Percentiles rank a stretch among this genome's conserved stretches.
Evolutionary conservation across 2,888 invertebrate genomes (phyloP).

Genomic region (Ellobium chinense): DNA sequence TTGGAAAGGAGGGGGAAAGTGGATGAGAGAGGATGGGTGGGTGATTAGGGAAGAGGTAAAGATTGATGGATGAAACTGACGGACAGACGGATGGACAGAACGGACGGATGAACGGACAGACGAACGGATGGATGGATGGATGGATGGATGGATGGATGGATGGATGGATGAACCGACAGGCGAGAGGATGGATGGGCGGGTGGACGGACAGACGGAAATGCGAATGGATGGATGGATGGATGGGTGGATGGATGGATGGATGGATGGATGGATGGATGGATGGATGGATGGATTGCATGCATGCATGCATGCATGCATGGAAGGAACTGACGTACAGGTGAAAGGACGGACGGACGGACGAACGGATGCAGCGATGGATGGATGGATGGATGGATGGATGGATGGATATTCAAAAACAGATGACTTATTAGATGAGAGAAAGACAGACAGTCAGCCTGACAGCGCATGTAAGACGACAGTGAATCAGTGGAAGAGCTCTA

Average conservation of each 20-base stretch:
- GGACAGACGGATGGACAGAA: too few species aligned
- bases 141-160: neutral
- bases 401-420: neutral
- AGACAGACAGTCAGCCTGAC: too few species aligned
- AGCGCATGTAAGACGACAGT: too few species aligned
- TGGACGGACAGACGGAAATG: neutral
- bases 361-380: neutral
- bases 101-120: neutral
- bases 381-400: neutral
- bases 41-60: too few species aligned
- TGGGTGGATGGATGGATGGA: neutral
- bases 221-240: neutral
- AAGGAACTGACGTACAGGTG: too few species aligned
- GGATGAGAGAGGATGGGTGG: too few species aligned
- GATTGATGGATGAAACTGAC: too few species aligned
- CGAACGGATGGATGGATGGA: neutral
- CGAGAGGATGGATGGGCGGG: neutral
- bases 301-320: neutral
- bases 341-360: neutral
- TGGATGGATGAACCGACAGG: neutral
- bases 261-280: neutral
- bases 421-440: neutral
- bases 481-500: too few species aligned
- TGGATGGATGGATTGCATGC: neutral
- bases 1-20: too few species aligned